phyloP scores from a whole-genome alignment of 2,888 invertebrate genomes.

The Dicyrtoma fusca region DNA sequence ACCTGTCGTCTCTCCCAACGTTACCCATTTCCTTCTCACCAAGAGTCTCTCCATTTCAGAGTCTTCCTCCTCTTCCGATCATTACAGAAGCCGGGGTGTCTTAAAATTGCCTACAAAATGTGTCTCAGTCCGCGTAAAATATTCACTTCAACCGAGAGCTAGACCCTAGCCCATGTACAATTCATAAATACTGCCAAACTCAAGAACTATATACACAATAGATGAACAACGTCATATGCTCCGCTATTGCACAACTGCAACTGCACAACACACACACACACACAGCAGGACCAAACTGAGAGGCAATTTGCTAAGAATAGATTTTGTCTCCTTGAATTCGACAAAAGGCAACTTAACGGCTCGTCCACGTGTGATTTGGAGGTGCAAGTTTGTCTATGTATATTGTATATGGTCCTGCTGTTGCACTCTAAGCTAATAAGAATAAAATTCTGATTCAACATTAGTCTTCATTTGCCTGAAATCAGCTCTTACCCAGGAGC shows the following conservation, averaged over 20 bases:
- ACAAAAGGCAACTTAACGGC: not conserved
- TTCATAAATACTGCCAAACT: not conserved
- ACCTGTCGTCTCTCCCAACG: not conserved
- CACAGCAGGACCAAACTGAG: not conserved
- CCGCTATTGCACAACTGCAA: no score
- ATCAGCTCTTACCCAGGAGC: constrained; percentile 3
- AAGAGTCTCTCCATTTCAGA: not conserved
- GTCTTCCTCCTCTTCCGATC: not conserved
- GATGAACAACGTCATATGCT: no score
- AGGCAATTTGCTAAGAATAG: constrained; percentile 18
- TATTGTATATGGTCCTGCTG: no score
- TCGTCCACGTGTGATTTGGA: not conserved
- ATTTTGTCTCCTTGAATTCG: not conserved
- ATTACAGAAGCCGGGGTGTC: not conserved
- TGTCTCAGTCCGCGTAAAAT: not conserved
- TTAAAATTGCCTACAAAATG: no score
- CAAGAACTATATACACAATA: not conserved
- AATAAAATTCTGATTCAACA: constrained; percentile 32
- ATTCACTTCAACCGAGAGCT: not conserved
- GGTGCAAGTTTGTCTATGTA: no score
- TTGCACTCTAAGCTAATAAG: constrained; percentile 27
- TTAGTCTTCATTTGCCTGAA: constrained; percentile 33
- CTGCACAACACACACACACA: constrained; percentile 2
- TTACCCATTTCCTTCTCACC: constrained; percentile 5
- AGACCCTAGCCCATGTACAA: not conserved